phyloP scores from a whole-genome alignment of 2,113 vertebrate species.

The Emydura subglobosa region DNA sequence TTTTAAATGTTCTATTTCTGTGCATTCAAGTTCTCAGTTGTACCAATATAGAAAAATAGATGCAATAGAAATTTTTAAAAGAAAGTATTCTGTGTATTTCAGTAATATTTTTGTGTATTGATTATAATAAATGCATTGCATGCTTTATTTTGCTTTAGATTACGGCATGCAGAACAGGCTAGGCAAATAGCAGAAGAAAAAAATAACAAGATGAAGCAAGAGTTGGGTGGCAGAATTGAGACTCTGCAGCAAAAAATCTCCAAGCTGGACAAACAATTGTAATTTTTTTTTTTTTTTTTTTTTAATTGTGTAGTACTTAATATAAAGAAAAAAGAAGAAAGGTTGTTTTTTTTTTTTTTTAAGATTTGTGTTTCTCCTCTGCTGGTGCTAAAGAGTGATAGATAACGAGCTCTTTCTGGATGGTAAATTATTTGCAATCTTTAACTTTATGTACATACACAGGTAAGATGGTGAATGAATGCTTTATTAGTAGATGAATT shows the following conservation, averaged over 20 bases:
- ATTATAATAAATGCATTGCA: fast-evolving
- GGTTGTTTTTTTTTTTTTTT: background rate
- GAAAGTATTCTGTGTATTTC: background rate
- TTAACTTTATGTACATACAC: background rate
- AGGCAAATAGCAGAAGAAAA: conserved; percentile 83
- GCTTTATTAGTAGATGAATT: background rate
- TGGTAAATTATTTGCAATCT: background rate
- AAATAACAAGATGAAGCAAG: conserved; percentile 84
- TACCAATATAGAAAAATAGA: background rate
- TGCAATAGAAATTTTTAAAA: background rate
- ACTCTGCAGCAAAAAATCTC: conserved; percentile 85
- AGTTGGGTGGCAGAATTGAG: conserved; percentile 84
- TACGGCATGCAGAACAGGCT: conserved; percentile 85
- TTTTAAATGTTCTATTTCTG: fast-evolving
- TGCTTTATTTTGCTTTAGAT: conserved; percentile 69
- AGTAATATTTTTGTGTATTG: background rate
- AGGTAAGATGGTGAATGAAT: background rate
- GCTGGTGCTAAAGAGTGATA: background rate
- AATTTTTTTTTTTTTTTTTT: background rate
- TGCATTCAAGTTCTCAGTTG: background rate
- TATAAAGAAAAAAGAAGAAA: background rate
- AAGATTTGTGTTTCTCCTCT: background rate
- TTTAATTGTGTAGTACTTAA: background rate
- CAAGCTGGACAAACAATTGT: conserved; percentile 90
- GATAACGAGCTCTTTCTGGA: background rate